Percentiles rank a stretch among this genome's conserved stretches.
Conservation (phyloP, 2,888 invertebrate species). For the Cephus sareptanus region DNA sequence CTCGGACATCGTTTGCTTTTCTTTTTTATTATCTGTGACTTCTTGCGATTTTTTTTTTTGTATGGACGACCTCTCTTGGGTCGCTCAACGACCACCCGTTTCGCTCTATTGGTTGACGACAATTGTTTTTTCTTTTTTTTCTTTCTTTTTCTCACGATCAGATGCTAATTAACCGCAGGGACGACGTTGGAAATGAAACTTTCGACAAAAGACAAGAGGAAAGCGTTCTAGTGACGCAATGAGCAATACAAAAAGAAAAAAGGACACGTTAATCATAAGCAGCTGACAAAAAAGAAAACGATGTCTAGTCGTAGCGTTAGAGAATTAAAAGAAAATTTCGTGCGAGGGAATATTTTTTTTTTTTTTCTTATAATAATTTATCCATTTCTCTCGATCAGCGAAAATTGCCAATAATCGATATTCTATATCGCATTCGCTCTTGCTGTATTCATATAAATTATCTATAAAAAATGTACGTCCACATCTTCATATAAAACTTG, state of each 20-base stretch:
- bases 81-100: not conserved
- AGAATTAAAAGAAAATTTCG: not conserved
- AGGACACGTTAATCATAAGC: too few species aligned
- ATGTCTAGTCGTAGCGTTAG: not conserved
- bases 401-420: not conserved
- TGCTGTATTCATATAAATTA: not conserved
- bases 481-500: slow-evolving; percentile 17
- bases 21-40: not conserved
- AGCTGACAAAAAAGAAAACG: not conserved
- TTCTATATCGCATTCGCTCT: not conserved
- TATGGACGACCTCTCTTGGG: not conserved
- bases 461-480: not conserved
- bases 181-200: not conserved
- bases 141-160: not conserved
- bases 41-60: not conserved
- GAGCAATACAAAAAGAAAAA: not conserved
- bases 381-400: not conserved
- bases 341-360: not conserved
- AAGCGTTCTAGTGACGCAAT: not conserved
- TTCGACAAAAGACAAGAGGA: not conserved
- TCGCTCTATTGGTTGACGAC: not conserved
- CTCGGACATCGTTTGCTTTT: not conserved
- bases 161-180: not conserved
- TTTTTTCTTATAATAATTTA: not conserved
- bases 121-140: not conserved